Percentiles rank a stretch among this genome's conserved stretches.
Evolutionary conservation across 1,140 invertebrate species (phyloP).

Genomic region (Leptinotarsa lineolata): DNA sequence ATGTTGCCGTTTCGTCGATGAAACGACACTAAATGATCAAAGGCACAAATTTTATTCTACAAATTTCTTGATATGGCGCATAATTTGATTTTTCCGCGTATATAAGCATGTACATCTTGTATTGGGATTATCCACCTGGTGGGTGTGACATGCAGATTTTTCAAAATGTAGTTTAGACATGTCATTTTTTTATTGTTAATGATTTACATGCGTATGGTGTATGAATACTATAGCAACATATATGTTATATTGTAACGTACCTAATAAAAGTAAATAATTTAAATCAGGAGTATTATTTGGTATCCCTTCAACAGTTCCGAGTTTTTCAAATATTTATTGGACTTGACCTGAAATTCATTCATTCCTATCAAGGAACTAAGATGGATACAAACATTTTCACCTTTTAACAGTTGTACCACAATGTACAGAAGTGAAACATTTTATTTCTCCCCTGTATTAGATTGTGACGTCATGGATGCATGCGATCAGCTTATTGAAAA

Average conservation of each 20-base stretch:
- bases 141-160: constrained; percentile 32
- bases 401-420: no score
- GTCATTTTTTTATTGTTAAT: constrained; percentile 51
- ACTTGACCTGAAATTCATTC: no score
- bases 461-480: no score
- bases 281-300: constrained; percentile 8
- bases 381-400: no score
- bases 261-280: constrained; percentile 31
- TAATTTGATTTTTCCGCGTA: constrained; percentile 31
- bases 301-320: no score
- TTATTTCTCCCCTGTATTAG: no score
- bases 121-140: constrained; percentile 19
- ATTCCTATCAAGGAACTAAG: no score
- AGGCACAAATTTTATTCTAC: constrained; percentile 40
- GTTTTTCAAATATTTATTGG: no score
- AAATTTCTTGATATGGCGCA: constrained; percentile 25
- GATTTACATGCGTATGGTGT: constrained; percentile 48
- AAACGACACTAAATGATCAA: constrained; percentile 9
- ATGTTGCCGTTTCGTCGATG: constrained; percentile 12
- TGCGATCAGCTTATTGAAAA: no score
- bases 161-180: constrained; percentile 44
- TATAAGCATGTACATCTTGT: constrained; percentile 22
- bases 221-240: constrained; percentile 49
- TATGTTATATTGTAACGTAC: constrained; percentile 50
- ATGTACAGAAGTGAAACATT: no score